Evolutionary conservation across 2,888 invertebrate species (phyloP), one percentile per base, ranked within the genome.

Genomic region (Dryadula phaetusa): DNA sequence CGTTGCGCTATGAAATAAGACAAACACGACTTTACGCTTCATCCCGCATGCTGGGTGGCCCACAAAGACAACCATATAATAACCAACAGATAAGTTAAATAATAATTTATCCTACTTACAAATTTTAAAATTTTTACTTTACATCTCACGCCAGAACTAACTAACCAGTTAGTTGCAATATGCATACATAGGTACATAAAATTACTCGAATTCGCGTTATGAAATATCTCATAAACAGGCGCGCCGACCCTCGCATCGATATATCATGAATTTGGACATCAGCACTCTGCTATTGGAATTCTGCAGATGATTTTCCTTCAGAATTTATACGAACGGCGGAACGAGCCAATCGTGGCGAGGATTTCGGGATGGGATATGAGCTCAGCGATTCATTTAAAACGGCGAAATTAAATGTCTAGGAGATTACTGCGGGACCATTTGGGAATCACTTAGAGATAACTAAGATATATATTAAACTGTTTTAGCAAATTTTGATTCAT

Each of bases 141-240:
- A 42, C n/a, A 40, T 22, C 12, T 42, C 5, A 58, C 10, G n/a
- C 58, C 25, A 28, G 28, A 46, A 44, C 32, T 60, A n/a, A n/a
- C n/a, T n/a, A n/a, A n/a, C n/a, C n/a, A 18, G 14, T 46, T 46
- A 34, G 3, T 37, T 42, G 32, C 28, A 16, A 60, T 18, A 20
- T 37, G 7, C 8, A 5, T 8, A 1, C 8, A 32, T 52, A 44
- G 25, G 44, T 32, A 54, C 42, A 28, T 62, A 28, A 54, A 64
- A 67, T 62, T 61, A 70, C 62, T 58, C 52, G 61, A 62, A 67
- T 62, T 64, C 70, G 75, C 74, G 84, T 84, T 89, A 90, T 90
- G 88, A 88, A 88, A 91, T 89, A 90, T 90, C 84, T 89, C 84
- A 90, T 89, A 90, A 89, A 90, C 88, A 91, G 86, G 79, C 83